Base-by-base conservation (phyloP, 2,113 vertebrate species). In the Zingel zingel region DNA sequence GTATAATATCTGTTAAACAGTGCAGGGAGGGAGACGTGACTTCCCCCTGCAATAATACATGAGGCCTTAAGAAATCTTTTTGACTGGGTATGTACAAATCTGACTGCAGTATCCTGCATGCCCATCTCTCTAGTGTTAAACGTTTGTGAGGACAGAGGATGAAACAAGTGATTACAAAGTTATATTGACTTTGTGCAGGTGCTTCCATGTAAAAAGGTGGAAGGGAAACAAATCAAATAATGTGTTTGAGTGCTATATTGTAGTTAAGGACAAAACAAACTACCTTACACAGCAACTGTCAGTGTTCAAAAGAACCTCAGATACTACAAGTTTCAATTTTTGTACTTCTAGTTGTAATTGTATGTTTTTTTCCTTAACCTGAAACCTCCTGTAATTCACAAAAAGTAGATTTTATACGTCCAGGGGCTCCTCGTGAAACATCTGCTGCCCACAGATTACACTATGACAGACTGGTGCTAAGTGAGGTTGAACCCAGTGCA, bases 401-500 rank as follows among this genome's bases (percentile, higher is more conserved):
- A 61, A 33, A 68, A 57, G 50, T n/a, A 73, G 56, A 63, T 61
- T 30, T 36, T 56, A 15, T 43, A 66, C 5, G 12, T 83, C 85
- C 79, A 88, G 83, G 74, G 86, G 77, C 43, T 81, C 30, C 33
- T 58, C 9, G 27, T 77, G n/a, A 36, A 84, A 81, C 81, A 88
- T 82, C 79, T 85, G 85, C 79, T 66, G 62, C 73, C 53, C 51
- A 51, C 58, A 74, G 39, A 82, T 86, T 79, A 78, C 74, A 82
- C 83, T 82, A 53, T 71, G 48, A 83, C 74, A 72, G 43, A 21
- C 70, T 58, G 51, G 56, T 58, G 61, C 61, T 76, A 63, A 84
- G 65, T 51, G 65, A 67, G 47, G 6, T 48, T 69, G 64, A 73
- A 70, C 19, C n/a, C 56, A 66, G 19, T 27, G 47, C 19, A 39